A percentile compares a stretch with the other conserved stretches of the same genome.
Evolutionary conservation across 2,113 vertebrate genomes (phyloP).

Genomic region (Hiodon alosoides): DNA sequence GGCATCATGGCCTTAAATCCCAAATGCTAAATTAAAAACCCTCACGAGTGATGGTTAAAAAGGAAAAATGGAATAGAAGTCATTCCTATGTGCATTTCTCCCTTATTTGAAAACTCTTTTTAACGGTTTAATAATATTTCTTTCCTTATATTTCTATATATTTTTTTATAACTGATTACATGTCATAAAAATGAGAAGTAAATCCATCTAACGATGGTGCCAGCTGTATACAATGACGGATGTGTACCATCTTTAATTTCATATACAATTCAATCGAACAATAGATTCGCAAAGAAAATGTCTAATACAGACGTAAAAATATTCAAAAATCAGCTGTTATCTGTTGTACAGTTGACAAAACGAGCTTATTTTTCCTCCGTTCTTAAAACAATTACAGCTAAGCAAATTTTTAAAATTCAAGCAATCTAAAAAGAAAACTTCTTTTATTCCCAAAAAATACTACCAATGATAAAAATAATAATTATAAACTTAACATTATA

Average conservation of each 20-base stretch:
- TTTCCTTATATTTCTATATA: slow-evolving; percentile 61
- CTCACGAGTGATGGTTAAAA: slow-evolving; percentile 79
- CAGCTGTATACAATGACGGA: slow-evolving; percentile 95
- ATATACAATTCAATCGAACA: slow-evolving; percentile 99
- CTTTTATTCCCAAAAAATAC: slow-evolving; percentile 78
- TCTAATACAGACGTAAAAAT: slow-evolving; percentile 99
- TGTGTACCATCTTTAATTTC: slow-evolving; percentile 96
- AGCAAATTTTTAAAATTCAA: slow-evolving; percentile 79
- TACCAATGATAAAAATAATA: slow-evolving; percentile 69
- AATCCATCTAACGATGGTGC: slow-evolving; percentile 97
- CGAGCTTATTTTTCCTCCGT: slow-evolving; percentile 78
- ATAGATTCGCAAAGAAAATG: slow-evolving; percentile 99
- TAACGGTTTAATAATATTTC: slow-evolving; percentile 79
- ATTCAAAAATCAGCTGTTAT: slow-evolving; percentile 92
- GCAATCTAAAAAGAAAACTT: slow-evolving; percentile 74
- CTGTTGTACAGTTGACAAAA: slow-evolving; percentile 86
- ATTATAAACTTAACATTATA: slow-evolving; percentile 67
- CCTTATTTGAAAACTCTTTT: slow-evolving; percentile 79
- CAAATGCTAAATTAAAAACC: slow-evolving; percentile 80
- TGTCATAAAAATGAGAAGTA: slow-evolving; percentile 91
- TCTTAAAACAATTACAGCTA: slow-evolving; percentile 67
- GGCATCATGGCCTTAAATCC: slow-evolving; percentile 61
- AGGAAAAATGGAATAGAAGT: slow-evolving; percentile 93
- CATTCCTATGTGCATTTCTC: slow-evolving; percentile 80
- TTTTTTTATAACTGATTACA: slow-evolving; percentile 78